A percentile compares a stretch with the other conserved stretches of the same genome.
Conservation (phyloP, 2,888 invertebrate genomes). For the Apodemia zela region DNA sequence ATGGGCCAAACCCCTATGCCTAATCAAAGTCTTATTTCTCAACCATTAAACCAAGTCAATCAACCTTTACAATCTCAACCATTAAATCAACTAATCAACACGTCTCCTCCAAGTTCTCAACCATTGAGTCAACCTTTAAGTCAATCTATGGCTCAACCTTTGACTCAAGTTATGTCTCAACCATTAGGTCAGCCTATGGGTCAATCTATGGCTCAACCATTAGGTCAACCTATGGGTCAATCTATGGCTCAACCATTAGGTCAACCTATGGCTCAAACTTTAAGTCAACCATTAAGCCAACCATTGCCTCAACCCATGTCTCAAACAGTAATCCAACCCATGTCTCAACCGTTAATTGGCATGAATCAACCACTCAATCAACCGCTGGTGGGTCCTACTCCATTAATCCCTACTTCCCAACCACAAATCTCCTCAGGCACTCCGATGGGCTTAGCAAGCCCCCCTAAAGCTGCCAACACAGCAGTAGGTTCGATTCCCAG, state of each 20-base stretch:
- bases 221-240: constrained; percentile 14
- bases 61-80: constrained; percentile 32
- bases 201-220: constrained; percentile 26
- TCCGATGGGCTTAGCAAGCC: constrained; percentile 46
- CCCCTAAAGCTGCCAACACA: constrained; percentile 50
- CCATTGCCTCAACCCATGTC: constrained; percentile 32
- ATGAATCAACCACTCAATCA: constrained; percentile 37
- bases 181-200: constrained; percentile 3
- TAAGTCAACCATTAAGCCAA: constrained; percentile 39
- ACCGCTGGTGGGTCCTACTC: constrained; percentile 32
- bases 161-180: constrained; percentile 18
- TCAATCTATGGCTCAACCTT: constrained; percentile 21
- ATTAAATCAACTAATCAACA: constrained; percentile 24
- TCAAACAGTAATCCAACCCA: constrained; percentile 25
- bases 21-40: constrained; percentile 23
- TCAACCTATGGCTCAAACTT: constrained; percentile 9
- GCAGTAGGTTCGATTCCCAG: constrained; percentile 40
- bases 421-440: constrained; percentile 44
- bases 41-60: constrained; percentile 36
- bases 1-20: constrained; percentile 24
- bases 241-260: constrained; percentile 7
- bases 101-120: constrained; percentile 18
- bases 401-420: constrained; percentile 36
- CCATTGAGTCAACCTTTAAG: constrained; percentile 12
- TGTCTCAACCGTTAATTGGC: constrained; percentile 39